Evolutionary conservation across 2,888 invertebrate species (phyloP).

Genomic region (Thecophora atra): DNA sequence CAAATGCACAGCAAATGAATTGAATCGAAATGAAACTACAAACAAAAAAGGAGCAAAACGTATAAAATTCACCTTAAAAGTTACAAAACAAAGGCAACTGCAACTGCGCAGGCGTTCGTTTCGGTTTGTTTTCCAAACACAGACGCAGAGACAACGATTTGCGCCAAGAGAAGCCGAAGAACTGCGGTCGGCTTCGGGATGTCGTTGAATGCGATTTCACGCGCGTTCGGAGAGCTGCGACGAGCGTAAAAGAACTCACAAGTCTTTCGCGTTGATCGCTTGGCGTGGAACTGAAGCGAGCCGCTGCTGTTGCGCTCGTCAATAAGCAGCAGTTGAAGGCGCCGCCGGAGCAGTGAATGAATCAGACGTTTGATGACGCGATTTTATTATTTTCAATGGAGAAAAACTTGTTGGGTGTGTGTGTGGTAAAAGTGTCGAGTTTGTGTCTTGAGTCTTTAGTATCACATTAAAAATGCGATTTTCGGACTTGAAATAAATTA

Average conservation of each 20-base stretch:
- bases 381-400: no score
- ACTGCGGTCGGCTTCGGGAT: no score
- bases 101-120: background rate
- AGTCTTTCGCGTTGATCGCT: conserved; percentile 15
- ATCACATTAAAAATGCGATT: background rate
- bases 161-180: conserved; percentile 26
- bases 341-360: no score
- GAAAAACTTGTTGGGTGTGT: background rate
- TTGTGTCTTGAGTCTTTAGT: conserved; percentile 33
- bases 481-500: no score
- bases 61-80: conserved; percentile 30
- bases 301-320: background rate
- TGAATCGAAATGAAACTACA: background rate
- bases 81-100: conserved; percentile 4
- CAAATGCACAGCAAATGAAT: no score
- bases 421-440: background rate
- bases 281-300: conserved; percentile 8
- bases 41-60: background rate
- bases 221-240: background rate
- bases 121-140: background rate
- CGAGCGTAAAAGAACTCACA: no score
- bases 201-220: background rate
- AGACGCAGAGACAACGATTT: background rate
- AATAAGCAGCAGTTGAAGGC: background rate
- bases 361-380: no score